Evolutionary conservation across 1,140 invertebrate genomes (phyloP), one percentile per base, ranked within the genome.

Genomic region (Plectus sambesii): DNA sequence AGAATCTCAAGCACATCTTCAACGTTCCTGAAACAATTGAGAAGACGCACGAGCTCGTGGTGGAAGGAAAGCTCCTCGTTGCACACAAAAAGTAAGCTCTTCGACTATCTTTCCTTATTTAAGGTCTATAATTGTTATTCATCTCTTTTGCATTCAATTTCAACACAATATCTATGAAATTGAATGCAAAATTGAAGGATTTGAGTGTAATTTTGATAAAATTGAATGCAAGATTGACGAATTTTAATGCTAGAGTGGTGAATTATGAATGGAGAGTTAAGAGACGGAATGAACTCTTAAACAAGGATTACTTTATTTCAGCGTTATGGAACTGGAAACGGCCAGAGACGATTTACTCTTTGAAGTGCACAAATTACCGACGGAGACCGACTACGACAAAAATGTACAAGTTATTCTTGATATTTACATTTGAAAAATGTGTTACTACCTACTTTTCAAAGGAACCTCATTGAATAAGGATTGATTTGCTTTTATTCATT

Each of bases 1-100:
- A 97, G 66, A 97, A 97, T 70, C 73, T 98, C 3, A 96, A 93
- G 68, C 88, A 97, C 65, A 92, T 98, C 48, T 94, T 97, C 60
- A 94, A 87, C 37, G 88, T 98, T 0, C 88, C 87, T 8, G 87
- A 93, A 66, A 93, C 85, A 73, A 85, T 98, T 1, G 82, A 85
- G 46, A 89, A 87, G 72, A 94, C 90, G 0, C 83, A 88, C 61
- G 81, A 85, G 42, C 37, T 41, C 9, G 83, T 84, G 74, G 96
- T 98, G 50, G 89, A 99, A 58, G 88, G 89, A 41, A 92, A 96
- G 72, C 72, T 97, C 8, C 70, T 98, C 0, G 82, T 88, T 70
- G 88, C 92, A 8, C 90, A 96, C 82, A 93, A 76, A 67, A 68
- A 72, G 72, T 73, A 53, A 61, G 68, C 38, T n/a, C n/a, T n/a